phyloP scores from a whole-genome alignment of 2,113 vertebrate species.

The Phrynocephalus versicolor region DNA sequence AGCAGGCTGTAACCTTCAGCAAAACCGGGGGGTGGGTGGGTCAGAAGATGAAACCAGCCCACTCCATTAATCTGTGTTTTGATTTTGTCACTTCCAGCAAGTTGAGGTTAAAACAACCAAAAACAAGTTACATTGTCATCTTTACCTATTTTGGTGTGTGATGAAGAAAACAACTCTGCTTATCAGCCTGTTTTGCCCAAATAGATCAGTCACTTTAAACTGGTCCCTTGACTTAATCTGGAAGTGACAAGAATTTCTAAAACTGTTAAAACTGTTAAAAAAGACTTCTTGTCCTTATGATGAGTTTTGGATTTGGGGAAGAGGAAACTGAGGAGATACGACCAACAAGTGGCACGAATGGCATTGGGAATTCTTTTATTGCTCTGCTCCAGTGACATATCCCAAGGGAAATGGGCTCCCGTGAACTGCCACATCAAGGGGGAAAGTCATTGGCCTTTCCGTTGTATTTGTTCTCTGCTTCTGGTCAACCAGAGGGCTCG shows the following conservation, averaged over 20 bases:
- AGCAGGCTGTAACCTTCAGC: too few species aligned
- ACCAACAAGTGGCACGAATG: constrained; percentile 10
- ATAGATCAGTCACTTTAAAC: background rate
- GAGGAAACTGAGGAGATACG: background rate
- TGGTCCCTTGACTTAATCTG: background rate
- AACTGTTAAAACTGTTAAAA: background rate
- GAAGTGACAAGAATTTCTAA: background rate
- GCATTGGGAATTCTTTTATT: background rate
- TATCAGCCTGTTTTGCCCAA: background rate
- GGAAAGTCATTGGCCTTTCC: background rate
- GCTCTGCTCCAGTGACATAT: background rate
- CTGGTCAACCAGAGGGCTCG: background rate
- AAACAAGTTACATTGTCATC: too few species aligned
- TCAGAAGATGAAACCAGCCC: too few species aligned
- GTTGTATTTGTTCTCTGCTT: background rate
- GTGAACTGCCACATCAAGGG: constrained; percentile 1
- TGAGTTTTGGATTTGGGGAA: background rate
- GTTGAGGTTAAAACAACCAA: too few species aligned
- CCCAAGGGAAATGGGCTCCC: background rate
- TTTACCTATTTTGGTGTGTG: too few species aligned
- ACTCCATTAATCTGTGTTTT: too few species aligned
- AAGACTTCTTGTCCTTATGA: background rate
- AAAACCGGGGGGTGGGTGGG: too few species aligned
- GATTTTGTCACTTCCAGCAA: too few species aligned
- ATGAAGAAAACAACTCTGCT: too few species aligned